Evolutionary conservation across 2,888 invertebrate genomes (phyloP).

Genomic region (Drosophila siamana): DNA sequence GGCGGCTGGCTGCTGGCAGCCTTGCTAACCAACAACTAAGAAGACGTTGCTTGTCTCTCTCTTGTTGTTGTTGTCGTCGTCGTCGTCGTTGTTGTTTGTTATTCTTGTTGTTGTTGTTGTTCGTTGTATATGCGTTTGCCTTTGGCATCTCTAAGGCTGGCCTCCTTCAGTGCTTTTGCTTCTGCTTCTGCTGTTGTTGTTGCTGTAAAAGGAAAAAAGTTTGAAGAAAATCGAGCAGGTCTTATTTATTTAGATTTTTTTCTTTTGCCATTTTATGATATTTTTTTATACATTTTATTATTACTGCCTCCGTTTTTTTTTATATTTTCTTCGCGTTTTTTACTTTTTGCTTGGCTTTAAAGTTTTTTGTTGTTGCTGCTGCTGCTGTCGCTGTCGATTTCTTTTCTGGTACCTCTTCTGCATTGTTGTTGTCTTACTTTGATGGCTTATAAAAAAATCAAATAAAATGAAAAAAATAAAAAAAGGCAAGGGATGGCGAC

Average conservation of each 20-base stretch:
- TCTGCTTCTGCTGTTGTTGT: conserved; percentile 5
- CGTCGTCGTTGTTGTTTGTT: conserved; percentile 49
- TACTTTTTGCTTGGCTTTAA: conserved; percentile 53
- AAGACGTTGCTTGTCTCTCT: conserved; percentile 61
- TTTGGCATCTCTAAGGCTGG: conserved; percentile 53
- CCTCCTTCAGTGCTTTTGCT: conserved; percentile 28
- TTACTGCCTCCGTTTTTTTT: conserved; percentile 28
- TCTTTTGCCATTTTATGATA: conserved; percentile 57
- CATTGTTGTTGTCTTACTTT: conserved; percentile 57
- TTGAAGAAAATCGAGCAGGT: conserved; percentile 76
- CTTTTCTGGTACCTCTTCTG: conserved; percentile 58
- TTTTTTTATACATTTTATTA: conserved; percentile 51
- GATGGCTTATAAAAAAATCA: conserved; percentile 58
- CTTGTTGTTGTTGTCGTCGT: conserved; percentile 39
- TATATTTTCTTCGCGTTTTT: conserved; percentile 18
- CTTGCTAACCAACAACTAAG: conserved; percentile 51
- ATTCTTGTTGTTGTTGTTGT: conserved; percentile 30
- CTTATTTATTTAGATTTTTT: conserved; percentile 73
- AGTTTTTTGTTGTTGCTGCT: conserved; percentile 38
- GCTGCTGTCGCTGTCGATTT: conserved; percentile 57
- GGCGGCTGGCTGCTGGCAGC: conserved; percentile 46
- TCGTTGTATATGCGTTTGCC: conserved; percentile 50
- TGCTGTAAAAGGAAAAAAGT: conserved; percentile 55
- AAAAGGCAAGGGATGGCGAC: conserved; percentile 30
- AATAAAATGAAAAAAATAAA: conserved; percentile 16